Evolutionary conservation across 2,113 vertebrate genomes (phyloP).

Genomic region (Noturus placidus): DNA sequence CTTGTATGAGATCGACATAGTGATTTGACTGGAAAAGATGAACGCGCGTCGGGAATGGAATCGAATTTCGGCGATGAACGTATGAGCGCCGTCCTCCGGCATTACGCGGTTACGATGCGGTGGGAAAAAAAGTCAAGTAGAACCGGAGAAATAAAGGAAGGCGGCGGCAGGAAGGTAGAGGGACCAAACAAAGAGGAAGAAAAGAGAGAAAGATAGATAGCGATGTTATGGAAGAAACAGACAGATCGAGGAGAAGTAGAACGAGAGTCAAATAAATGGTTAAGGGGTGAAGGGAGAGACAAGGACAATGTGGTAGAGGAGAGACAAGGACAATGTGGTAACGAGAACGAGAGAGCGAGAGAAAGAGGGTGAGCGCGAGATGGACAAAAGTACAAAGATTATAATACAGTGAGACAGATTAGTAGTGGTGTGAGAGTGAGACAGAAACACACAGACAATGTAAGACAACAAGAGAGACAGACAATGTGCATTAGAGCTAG

Average conservation of each 20-base stretch:
- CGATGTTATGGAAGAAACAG: not conserved
- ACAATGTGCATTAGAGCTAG: no score
- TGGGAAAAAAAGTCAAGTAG: not conserved
- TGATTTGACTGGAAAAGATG: conserved; percentile 9
- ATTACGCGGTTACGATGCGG: not conserved
- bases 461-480: not conserved
- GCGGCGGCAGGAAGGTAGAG: not conserved
- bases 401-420: not conserved
- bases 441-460: not conserved
- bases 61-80: not conserved
- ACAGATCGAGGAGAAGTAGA: not conserved
- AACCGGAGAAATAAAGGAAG: no score
- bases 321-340: not conserved
- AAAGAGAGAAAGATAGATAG: not conserved
- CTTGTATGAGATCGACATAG: not conserved
- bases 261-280: not conserved
- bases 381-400: not conserved
- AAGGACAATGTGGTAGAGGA: no score
- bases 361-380: not conserved
- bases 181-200: not conserved
- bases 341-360: not conserved
- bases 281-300: not conserved
- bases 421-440: not conserved
- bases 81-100: conserved; percentile 14
- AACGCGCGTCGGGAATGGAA: not conserved